A percentile compares a stretch with the other conserved stretches of the same genome.
Conservation (phyloP, 2,888 invertebrate species). For the Luperina testacea region DNA sequence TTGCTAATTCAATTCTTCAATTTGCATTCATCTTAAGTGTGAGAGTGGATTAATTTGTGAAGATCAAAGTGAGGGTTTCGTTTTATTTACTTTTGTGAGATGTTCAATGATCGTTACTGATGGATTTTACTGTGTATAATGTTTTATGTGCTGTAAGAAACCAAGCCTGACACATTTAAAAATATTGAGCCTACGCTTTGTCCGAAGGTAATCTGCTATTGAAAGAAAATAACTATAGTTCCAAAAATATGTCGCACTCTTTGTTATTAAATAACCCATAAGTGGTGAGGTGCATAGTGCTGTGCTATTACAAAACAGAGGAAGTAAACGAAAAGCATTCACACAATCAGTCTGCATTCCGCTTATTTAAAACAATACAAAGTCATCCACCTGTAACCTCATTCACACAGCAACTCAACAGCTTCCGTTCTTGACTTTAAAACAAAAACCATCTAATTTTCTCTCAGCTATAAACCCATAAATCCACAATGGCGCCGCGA, state of each 20-base stretch:
- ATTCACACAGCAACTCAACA: conserved; percentile 12
- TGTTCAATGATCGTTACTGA: background rate
- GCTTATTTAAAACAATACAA: conserved; percentile 16
- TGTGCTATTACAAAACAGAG: background rate
- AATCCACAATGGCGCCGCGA: conserved; percentile 57
- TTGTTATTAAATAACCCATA: background rate
- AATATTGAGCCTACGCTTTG: background rate
- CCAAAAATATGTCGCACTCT: background rate
- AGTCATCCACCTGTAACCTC: background rate
- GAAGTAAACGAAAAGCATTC: background rate
- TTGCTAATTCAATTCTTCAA: conserved; percentile 63
- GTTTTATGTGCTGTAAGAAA: background rate
- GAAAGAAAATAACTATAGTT: background rate
- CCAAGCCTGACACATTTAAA: background rate
- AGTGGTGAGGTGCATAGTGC: background rate
- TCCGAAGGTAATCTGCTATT: background rate
- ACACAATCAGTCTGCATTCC: background rate
- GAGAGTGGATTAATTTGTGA: conserved; percentile 55
- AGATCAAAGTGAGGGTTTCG: conserved; percentile 15
- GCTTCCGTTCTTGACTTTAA: conserved; percentile 44
- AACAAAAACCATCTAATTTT: conserved; percentile 68
- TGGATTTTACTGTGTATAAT: background rate
- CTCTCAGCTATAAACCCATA: conserved; percentile 62
- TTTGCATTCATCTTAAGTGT: conserved; percentile 57
- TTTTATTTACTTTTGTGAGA: conserved; percentile 29